Evolutionary conservation across 2,888 invertebrate species (phyloP).

Genomic region (Tuta absoluta): DNA sequence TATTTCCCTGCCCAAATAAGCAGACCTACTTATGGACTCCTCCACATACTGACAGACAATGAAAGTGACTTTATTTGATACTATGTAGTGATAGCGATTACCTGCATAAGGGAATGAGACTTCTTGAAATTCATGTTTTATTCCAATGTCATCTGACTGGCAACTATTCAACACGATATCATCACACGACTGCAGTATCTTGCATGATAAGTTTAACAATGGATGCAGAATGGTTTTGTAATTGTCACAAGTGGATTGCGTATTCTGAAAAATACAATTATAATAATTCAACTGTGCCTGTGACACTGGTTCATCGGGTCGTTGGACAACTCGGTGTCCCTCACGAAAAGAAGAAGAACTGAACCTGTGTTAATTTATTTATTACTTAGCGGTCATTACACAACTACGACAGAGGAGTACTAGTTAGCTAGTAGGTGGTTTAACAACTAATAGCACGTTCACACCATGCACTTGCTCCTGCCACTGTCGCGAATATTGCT

Average conservation of each 20-base stretch:
- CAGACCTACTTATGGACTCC: neutral
- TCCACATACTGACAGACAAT: too few relatives aligned
- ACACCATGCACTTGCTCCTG: too few relatives aligned
- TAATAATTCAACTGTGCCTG: neutral
- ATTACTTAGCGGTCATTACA: too few relatives aligned
- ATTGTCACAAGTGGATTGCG: neutral
- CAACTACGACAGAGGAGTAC: too few relatives aligned
- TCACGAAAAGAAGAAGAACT: too few relatives aligned
- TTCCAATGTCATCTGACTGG: neutral
- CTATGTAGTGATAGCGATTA: neutral
- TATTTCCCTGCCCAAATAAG: too few relatives aligned
- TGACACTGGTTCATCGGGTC: too few relatives aligned
- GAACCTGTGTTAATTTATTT: too few relatives aligned
- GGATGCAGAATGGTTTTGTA: constrained; percentile 5
- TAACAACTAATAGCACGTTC: too few relatives aligned
- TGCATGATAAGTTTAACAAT: neutral
- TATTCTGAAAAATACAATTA: constrained; percentile 5
- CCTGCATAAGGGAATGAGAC: neutral
- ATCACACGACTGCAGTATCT: neutral
- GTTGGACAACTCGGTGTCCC: too few relatives aligned
- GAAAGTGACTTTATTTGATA: neutral
- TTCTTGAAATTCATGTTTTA: constrained; percentile 5
- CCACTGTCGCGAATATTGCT: too few relatives aligned
- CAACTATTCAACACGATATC: neutral
- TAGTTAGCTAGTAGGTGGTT: too few relatives aligned